Evolutionary conservation across 2,113 vertebrate species (phyloP).

Genomic region (Notarius quadriscutis): DNA sequence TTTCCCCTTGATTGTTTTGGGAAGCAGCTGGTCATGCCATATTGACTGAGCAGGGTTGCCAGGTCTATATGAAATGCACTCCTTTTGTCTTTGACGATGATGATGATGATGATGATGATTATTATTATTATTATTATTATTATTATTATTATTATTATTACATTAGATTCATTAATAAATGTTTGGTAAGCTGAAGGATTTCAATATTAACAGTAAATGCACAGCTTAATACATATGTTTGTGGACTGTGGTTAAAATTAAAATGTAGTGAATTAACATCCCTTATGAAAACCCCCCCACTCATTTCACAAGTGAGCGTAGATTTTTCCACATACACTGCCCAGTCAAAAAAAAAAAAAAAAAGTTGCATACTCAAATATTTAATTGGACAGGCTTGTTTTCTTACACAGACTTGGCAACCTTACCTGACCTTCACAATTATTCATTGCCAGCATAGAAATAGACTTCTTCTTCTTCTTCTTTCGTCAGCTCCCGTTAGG

Average conservation of each 20-base stretch:
- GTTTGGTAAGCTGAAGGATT: background rate
- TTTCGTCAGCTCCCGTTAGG: too few relatives aligned
- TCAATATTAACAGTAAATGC: background rate
- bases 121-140: background rate
- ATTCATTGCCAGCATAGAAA: background rate
- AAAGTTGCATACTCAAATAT: too few relatives aligned
- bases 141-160: background rate
- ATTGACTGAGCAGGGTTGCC: constrained; percentile 14
- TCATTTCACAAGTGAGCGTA: background rate
- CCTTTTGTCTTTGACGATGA: background rate
- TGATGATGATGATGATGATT: background rate
- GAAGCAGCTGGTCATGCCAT: constrained; percentile 35
- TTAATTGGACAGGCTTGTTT: background rate
- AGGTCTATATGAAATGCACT: background rate
- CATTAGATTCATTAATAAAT: background rate
- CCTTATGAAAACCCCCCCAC: background rate
- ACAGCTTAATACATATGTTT: background rate
- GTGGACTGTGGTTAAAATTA: background rate
- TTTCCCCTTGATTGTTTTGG: constrained; percentile 51
- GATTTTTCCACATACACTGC: background rate
- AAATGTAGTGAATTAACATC: background rate
- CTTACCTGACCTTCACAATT: background rate
- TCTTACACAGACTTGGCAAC: background rate
- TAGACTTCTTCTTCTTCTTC: background rate
- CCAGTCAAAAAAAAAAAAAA: too few relatives aligned